Evolutionary conservation across 2,113 vertebrate species (phyloP), one percentile per base, ranked within the genome.

Genomic region (Stictonetta naevosa): DNA sequence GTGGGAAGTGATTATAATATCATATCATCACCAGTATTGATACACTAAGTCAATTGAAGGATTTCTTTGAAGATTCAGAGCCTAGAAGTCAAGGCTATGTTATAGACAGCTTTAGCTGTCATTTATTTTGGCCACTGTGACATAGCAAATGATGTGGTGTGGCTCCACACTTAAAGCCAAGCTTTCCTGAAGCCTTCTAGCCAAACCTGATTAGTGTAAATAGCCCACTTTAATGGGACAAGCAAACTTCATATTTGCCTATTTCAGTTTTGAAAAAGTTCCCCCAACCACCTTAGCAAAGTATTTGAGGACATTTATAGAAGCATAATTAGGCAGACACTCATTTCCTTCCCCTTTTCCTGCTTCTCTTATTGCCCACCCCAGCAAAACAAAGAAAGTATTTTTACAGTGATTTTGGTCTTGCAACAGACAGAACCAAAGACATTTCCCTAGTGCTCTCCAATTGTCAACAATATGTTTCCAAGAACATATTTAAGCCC

Each of bases 281-380:
- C 38, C n/a, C 56, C 34, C 18, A 6, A 83, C 4, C 46, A 90
- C 48, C 71, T n/a, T 93, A 95, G 73, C 53, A 91, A 83, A 86
- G 34, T 80, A 87, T 93, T 90, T 50, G 56, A 96, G 56, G 36
- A 80, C n/a, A 79, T 90, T 97, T 89, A 85, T 56, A 83, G 73
- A 83, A 83, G 52, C 13, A 76, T 85, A 86, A 92, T 95, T 73
- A 96, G 26, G 74, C 13, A 64, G 77, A 53, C 21, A 83, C 23
- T 82, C 26, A 93, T 64, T 92, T 96, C 60, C 84, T 94, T 92
- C 83, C 52, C 68, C 33, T 93, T 58, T 33, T 64, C 33, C 64
- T 92, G 19, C 56, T 87, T 79, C 69, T 77, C n/a, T 84, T n/a
- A 86, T 69, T 79, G 81, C 29, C 29, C 79, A 81, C 38, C 56